A percentile compares a stretch with the other conserved stretches of the same genome.
phyloP scores from a whole-genome alignment of 1,140 invertebrate genomes.

The Dolichoris vasculosae region DNA sequence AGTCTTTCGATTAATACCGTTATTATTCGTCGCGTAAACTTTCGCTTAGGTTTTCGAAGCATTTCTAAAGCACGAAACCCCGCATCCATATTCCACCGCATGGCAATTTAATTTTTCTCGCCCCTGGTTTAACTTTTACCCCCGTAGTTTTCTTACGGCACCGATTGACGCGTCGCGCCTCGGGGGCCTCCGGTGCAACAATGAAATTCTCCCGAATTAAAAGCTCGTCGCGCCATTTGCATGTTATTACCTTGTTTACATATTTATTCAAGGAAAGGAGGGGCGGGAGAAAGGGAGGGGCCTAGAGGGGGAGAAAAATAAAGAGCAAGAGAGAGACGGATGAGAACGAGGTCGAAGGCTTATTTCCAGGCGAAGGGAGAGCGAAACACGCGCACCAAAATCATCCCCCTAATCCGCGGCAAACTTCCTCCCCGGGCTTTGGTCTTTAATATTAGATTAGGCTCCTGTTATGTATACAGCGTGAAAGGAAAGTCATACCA shows the following conservation, averaged over 20 bases:
- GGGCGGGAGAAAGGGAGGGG: not conserved
- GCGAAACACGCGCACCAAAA: conserved; percentile 49
- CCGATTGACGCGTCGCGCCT: conserved; percentile 22
- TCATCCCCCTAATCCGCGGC: conserved; percentile 59
- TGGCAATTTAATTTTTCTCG: conserved; percentile 10
- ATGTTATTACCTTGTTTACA: conserved; percentile 74
- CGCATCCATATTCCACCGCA: not conserved
- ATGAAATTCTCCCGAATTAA: conserved; percentile 52
- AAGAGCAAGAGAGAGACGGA: too few species aligned
- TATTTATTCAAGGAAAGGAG: conserved; percentile 67
- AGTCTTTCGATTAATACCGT: not conserved
- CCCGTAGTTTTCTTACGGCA: not conserved
- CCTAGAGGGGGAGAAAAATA: too few species aligned
- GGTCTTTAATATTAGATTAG: conserved; percentile 66
- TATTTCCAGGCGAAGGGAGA: conserved; percentile 33
- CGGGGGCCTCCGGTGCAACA: not conserved
- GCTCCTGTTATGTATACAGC: conserved; percentile 49
- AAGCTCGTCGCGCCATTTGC: conserved; percentile 65
- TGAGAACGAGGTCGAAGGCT: too few species aligned
- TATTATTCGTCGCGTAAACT: not conserved
- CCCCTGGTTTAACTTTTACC: not conserved
- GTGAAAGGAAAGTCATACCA: conserved; percentile 50
- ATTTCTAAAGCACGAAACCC: not conserved
- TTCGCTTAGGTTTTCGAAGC: not conserved
- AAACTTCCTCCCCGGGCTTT: conserved; percentile 52